phyloP scores from a whole-genome alignment of 2,113 vertebrate species.

The Colaptes auratus region DNA sequence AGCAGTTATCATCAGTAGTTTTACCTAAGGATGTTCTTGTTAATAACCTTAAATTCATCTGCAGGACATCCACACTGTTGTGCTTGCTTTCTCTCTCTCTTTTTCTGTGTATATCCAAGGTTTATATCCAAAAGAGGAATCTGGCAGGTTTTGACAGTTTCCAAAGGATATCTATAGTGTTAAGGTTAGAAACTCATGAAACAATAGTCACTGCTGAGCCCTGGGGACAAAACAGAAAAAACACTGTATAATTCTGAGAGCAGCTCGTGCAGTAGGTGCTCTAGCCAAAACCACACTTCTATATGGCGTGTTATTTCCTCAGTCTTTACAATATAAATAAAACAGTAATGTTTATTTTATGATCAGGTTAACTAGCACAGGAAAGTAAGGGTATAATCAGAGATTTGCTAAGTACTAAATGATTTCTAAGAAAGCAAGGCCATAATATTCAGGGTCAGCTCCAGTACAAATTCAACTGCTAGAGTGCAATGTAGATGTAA shows the following conservation, averaged over 20 bases:
- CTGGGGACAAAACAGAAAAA: background rate
- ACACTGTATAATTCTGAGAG: background rate
- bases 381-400: background rate
- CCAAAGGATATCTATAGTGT: conserved; percentile 39
- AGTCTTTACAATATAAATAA: background rate
- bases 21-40: conserved; percentile 9
- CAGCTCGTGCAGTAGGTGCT: background rate
- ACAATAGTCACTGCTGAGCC: background rate
- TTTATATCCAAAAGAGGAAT: conserved; percentile 36
- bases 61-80: background rate
- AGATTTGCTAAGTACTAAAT: background rate
- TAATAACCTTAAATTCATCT: conserved; percentile 34
- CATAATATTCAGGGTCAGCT: background rate
- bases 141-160: conserved; percentile 66
- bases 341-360: background rate
- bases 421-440: background rate
- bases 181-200: conserved; percentile 67
- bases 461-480: background rate
- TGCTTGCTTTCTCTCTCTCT: background rate
- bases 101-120: background rate
- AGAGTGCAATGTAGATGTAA: background rate
- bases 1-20: background rate
- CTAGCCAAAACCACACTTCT: background rate
- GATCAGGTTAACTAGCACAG: background rate
- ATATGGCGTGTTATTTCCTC: background rate